Evolutionary conservation across 2,888 invertebrate genomes (phyloP), one percentile per base, ranked within the genome.

Genomic region (Eristalis arbustorum): DNA sequence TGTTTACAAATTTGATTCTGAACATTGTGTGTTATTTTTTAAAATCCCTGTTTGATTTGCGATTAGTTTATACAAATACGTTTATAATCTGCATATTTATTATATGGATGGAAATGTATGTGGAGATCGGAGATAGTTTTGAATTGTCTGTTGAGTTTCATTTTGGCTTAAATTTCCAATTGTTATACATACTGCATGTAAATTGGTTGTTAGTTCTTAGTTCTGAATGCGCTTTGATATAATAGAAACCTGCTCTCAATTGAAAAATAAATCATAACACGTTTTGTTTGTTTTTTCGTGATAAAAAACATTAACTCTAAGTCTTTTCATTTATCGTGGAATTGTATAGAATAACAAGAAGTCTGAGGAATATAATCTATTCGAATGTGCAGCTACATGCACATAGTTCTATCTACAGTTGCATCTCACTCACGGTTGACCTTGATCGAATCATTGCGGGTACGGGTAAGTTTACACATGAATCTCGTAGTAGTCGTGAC

Each of bases 401-500:
- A 57, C 78, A 69, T 25, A 31, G 72, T 76, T 71, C 74, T 87
- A 87, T 87, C 87, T 87, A 87, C 78, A 87, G 68, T 78, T 83
- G 22, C 78, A 87, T 87, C 87, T 87, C 87, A 87, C 87, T 87
- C 87, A 74, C 68, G 79, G 80, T 87, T 87, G 74, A 23, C 34
- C 37, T 78, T 64, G 72, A 59, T 75, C 79, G 62, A 72, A 62
- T 81, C 64, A 78, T 76, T 25, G 25, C 2, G 63, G 69, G n/a
- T n/a, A n/a, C n/a, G 14, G 57, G 28, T 57, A 69, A 31, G 56
- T 87, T 93, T 94, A 95, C 89, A 95, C 95, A 89, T 95, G 95
- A 91, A 95, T 95, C 92, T 95, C 95, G 89, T 92, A 93, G 89
- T 92, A 93, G 88, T 93, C 93, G 88, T 93, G 92, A 85, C 93